Evolutionary conservation across 2,113 vertebrate species (phyloP), one percentile per base, ranked within the genome.

Genomic region (Pycnonotus jocosus): DNA sequence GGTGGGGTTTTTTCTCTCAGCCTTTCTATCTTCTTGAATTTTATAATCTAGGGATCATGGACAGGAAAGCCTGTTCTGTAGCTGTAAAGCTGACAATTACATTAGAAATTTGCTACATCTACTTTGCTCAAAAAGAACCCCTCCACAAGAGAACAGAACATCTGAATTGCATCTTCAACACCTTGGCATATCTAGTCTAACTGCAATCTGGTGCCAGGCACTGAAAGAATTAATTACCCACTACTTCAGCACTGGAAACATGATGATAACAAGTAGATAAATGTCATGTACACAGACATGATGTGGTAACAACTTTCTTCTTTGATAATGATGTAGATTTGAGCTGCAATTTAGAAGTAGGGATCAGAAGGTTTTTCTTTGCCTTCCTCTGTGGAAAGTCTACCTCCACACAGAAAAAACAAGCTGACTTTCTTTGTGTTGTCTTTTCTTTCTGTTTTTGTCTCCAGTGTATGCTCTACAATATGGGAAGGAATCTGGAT

Each of bases 221-320:
- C 44, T 47, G 90, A 85, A 94, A 84, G 92, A 91, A 93, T 91
- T 96, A 96, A 96, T 95, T 93, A 96, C 35, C 73, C 66, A 87
- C 62, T 68, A 70, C 57, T 66, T 91, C 50, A 53, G 62, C 57
- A 69, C 58, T 65, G 73, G 80, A 95, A 96, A 94, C 89, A 86
- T 45, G 72, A 95, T 86, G 68, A 85, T 90, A 94, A 92, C 84
- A 93, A 95, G 87, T 73, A 94, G 89, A 88, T 82, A 94, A 92
- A 92, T 94, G 87, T 95, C 89, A 95, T 61, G 71, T 84, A 87
- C 58, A 48, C 35, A 95, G 87, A 84, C 42, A 80, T 15, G 81
- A 94, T 72, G 54, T 35, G 66, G 74, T 85, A 95, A 95, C 74
- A 95, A 85, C 44, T 61, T 81, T 72, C 70, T 76, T 14, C 73